Evolutionary conservation across 1,140 invertebrate species (phyloP).

Genomic region (Bombus balteatus): DNA sequence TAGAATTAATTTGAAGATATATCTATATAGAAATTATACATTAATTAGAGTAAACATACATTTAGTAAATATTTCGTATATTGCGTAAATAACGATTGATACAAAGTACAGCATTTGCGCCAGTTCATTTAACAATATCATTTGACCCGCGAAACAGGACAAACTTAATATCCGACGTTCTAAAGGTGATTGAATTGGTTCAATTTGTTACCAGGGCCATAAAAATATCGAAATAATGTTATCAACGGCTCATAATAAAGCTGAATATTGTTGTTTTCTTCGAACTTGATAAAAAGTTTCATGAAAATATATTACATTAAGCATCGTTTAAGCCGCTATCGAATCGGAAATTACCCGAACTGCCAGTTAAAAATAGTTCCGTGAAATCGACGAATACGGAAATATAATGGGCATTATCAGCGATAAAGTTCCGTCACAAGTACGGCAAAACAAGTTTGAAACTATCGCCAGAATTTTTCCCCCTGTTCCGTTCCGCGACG

Average conservation of each 20-base stretch:
- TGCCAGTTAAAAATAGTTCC: neutral
- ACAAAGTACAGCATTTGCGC: too few species aligned
- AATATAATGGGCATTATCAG: conserved; percentile 43
- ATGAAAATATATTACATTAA: neutral
- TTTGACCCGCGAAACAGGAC: neutral
- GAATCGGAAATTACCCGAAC: conserved; percentile 4
- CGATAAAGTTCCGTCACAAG: conserved; percentile 29
- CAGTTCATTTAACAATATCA: too few species aligned
- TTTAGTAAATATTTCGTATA: too few species aligned
- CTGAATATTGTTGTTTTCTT: neutral
- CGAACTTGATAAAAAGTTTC: conserved; percentile 11
- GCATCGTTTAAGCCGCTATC: conserved; percentile 22
- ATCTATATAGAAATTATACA: too few species aligned
- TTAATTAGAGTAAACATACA: too few species aligned
- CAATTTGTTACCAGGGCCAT: conserved; percentile 4
- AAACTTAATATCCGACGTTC: neutral
- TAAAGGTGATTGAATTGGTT: neutral
- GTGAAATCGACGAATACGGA: conserved; percentile 16
- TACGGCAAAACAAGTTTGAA: conserved; percentile 38
- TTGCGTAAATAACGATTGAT: too few species aligned
- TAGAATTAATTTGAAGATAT: too few species aligned
- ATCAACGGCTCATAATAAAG: neutral
- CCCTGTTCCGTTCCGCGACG: conserved; percentile 48
- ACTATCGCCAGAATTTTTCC: conserved; percentile 37
- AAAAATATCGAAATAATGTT: conserved; percentile 2